Base-by-base conservation (phyloP, 2,113 vertebrate species). In the Corythornis cristatus region DNA sequence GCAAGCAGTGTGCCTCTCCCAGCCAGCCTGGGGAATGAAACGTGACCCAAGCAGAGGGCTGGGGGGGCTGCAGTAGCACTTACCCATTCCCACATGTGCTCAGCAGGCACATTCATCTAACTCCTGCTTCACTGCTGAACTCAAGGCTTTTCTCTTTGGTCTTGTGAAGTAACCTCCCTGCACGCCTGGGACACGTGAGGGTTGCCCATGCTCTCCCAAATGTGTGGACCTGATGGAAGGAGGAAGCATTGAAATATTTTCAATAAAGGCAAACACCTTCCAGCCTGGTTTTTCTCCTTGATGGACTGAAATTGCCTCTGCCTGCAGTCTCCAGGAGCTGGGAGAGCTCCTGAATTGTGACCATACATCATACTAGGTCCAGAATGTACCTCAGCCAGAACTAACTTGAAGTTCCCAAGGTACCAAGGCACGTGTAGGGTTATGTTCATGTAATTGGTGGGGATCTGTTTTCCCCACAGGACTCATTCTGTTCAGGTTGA, bases 1-100 rank as follows among this genome's bases (percentile, higher is more conserved):
- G 83, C 96, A 89, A 42, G 25, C 45, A 66, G 57, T 22, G 16
- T 91, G 56, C 67, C 46, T 93, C 8, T 88, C 40, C 68, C 87
- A 97, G 74, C 93, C 94, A 88, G 89, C 93, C 80, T 73, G 37
- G 86, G 66, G 81, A 84, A 74, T 96, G 90, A 97, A 97, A 95
- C 74, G 77, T 15, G 87, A 95, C 95, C 90, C 72, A 86, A 79
- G 60, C 19, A 15, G 76, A 81, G 91, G 2, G 0, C 35, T 93
- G 85, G 85, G 95, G 71, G 71, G 87, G 37, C 88, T 89, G 83
- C 67, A 84, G 42, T 89, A 95, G 93, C 67, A 58, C 25, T 93
- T 95, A 85, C 56, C 23, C 48, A 0, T 90, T 95, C 79, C 81
- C 95, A 83, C 56, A 93, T 95, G 71, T 96, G 87, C 70, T 91